These are phyloP conservation scores for Apocrypta bakeri DNA, from an alignment of 1,140 invertebrate genomes.

Conservation along the genomic window DNA sequence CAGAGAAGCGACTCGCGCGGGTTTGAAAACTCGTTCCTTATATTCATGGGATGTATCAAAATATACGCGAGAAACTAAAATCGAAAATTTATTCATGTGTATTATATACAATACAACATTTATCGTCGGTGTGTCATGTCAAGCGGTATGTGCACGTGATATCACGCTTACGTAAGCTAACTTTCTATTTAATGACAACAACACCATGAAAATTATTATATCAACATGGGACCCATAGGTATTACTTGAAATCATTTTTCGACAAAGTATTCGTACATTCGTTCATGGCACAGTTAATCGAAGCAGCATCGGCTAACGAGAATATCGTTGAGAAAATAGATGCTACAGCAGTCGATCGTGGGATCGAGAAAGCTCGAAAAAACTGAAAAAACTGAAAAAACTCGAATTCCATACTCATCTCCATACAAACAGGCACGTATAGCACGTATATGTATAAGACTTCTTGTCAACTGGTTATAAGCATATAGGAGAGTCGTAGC, in stretches of 20 bases:
- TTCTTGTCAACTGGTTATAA: no score
- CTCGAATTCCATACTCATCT: no score
- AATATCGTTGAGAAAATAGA: constrained; percentile 5
- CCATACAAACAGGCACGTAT: no score
- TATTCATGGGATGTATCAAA: background rate
- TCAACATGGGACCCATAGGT: no score
- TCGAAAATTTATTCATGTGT: background rate
- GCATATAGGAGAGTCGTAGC: no score
- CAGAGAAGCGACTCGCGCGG: background rate
- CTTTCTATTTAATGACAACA: constrained; percentile 35
- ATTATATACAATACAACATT: background rate
- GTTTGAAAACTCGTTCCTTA: background rate
- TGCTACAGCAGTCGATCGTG: background rate
- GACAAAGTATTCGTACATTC: no score
- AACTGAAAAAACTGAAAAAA: no score
- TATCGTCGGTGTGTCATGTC: background rate
- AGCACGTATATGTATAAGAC: background rate
- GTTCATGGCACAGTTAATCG: no score
- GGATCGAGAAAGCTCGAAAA: background rate
- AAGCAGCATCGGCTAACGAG: background rate
- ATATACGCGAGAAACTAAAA: background rate
- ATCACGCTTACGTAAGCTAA: constrained; percentile 24
- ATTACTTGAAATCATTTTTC: no score
- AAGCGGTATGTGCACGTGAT: background rate
- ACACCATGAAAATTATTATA: background rate